These are phyloP conservation scores for Antrozous pallidus DNA, from an alignment of 2,797 vertebrate genomes.

Conservation along the genomic window DNA sequence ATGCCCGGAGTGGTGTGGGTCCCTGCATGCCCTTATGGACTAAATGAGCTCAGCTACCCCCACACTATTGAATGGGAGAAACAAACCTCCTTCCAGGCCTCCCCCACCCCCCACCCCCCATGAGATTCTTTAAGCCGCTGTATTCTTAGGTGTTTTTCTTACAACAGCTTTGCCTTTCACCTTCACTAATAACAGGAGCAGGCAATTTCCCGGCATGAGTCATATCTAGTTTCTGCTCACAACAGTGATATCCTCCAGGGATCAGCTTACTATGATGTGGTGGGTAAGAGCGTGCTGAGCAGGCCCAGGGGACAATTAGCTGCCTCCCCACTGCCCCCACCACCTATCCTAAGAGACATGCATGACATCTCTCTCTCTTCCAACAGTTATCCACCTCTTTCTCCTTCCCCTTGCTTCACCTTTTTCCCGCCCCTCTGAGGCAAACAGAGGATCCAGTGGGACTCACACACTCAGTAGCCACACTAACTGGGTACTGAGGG, in stretches of 20 bases:
- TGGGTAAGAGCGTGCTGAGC: background rate
- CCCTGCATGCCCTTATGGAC: background rate
- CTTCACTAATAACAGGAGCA: background rate
- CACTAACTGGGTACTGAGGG: background rate
- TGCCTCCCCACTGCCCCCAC: background rate
- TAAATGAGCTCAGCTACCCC: background rate
- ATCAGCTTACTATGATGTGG: background rate
- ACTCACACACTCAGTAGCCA: background rate
- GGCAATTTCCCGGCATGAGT: constrained; percentile 5
- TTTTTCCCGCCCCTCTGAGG: background rate
- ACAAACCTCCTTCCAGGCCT: fast-evolving
- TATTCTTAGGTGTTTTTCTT: background rate
- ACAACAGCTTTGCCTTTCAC: background rate
- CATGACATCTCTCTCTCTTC: background rate
- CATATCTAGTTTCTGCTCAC: background rate
- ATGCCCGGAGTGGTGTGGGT: background rate
- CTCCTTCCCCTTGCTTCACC: background rate
- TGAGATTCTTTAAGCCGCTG: background rate
- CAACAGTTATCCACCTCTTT: background rate
- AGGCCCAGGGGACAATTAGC: background rate
- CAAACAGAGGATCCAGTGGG: background rate
- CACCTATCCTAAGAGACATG: background rate
- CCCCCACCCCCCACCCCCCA: background rate
- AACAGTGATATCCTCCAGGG: background rate
- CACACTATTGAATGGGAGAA: background rate